Percentiles rank a stretch among this genome's conserved stretches.
phyloP scores from a whole-genome alignment of 2,797 vertebrate species.

The Acomys russatus region DNA sequence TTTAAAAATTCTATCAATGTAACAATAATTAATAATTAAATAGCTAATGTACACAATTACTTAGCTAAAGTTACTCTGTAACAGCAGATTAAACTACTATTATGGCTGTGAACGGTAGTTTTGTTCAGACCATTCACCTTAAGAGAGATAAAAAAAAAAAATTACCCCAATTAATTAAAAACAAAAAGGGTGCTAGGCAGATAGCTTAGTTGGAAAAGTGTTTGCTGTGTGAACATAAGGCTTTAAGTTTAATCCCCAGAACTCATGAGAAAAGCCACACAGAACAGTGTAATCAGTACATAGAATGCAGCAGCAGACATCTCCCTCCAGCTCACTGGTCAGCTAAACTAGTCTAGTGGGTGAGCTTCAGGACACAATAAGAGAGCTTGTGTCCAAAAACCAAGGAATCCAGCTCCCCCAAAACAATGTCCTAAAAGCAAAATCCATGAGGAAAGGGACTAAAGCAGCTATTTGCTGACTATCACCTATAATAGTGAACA shows the following conservation, averaged over 20 bases:
- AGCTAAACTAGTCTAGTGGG: background rate
- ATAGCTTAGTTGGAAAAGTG: background rate
- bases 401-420: background rate
- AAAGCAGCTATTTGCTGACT: background rate
- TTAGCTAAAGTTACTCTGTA: background rate
- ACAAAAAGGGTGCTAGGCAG: background rate
- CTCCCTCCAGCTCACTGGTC: background rate
- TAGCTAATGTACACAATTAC: background rate
- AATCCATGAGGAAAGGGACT: background rate
- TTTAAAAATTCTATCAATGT: background rate
- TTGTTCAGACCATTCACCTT: background rate
- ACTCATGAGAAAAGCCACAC: background rate
- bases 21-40: slow-evolving; percentile 14
- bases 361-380: background rate
- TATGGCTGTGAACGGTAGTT: background rate
- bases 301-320: background rate
- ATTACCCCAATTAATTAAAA: background rate
- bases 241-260: background rate
- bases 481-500: background rate
- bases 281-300: background rate
- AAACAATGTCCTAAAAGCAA: background rate
- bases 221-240: background rate
- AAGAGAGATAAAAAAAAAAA: background rate
- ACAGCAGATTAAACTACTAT: background rate
- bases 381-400: background rate